Percentiles rank a stretch among this genome's conserved stretches.
These are phyloP conservation scores for Labeo calbasu DNA, from an alignment of 2,797 vertebrate species.

Conservation along the genomic window DNA sequence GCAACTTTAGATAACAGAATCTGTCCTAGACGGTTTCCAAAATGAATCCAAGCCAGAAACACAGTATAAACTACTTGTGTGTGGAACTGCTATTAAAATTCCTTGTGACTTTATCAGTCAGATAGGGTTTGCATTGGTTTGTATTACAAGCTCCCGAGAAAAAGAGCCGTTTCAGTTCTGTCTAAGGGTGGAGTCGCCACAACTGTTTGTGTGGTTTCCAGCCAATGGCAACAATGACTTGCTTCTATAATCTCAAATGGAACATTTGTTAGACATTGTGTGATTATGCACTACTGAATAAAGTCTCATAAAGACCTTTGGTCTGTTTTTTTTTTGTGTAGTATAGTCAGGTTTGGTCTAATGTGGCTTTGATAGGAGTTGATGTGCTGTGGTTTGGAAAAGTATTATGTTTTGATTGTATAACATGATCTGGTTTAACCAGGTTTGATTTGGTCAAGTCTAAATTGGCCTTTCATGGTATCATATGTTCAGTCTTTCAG, in stretches of 20 bases:
- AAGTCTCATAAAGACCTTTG: not conserved
- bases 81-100: not conserved
- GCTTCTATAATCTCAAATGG: slow-evolving; percentile 19
- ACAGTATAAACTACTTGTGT: not conserved
- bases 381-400: not conserved
- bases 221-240: slow-evolving; percentile 30
- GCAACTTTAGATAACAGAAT: not conserved
- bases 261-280: slow-evolving; percentile 18
- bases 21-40: not conserved
- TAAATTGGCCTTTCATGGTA: slow-evolving; percentile 4
- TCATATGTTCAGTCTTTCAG: slow-evolving; percentile 2
- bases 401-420: not conserved
- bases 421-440: slow-evolving; percentile 14
- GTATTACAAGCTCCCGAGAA: not conserved
- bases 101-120: not conserved
- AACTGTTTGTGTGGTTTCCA: slow-evolving; percentile 36
- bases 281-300: slow-evolving; percentile 5
- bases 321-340: not conserved
- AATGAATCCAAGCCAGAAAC: not conserved
- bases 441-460: slow-evolving; percentile 6
- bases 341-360: slow-evolving; percentile 3
- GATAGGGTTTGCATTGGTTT: not conserved
- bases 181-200: slow-evolving; percentile 18
- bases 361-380: not conserved
- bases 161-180: slow-evolving; percentile 20